A percentile compares a stretch with the other conserved stretches of the same genome.
Evolutionary conservation across 1,140 invertebrate genomes (phyloP).

Genomic region (Myzus persicae): DNA sequence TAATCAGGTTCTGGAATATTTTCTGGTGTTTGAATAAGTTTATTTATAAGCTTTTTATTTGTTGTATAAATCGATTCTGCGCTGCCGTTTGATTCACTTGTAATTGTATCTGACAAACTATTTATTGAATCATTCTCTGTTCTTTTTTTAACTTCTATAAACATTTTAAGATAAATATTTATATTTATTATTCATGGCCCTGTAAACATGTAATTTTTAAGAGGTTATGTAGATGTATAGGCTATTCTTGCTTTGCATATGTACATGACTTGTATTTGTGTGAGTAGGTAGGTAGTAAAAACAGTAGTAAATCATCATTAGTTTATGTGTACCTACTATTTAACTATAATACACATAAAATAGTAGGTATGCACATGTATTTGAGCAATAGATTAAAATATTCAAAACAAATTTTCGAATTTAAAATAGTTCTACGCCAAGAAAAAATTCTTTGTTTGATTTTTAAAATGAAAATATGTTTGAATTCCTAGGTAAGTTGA

Average conservation of each 20-base stretch:
- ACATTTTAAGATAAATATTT: neutral
- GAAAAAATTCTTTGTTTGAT: no score
- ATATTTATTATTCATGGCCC: neutral
- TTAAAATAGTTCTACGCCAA: no score
- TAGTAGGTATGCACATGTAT: neutral
- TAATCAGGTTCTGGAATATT: conserved; percentile 49
- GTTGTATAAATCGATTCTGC: neutral
- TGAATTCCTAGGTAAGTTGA: no score
- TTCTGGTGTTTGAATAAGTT: conserved; percentile 42
- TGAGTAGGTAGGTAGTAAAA: no score
- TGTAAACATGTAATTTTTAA: no score
- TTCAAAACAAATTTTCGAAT: neutral
- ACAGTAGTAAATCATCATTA: neutral
- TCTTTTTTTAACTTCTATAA: conserved; percentile 3
- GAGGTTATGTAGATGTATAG: no score
- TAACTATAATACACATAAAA: neutral
- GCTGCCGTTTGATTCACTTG: neutral
- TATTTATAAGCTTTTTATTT: neutral
- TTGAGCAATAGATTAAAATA: neutral
- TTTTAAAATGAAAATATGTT: no score
- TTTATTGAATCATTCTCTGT: neutral
- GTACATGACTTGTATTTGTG: no score
- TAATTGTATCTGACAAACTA: neutral
- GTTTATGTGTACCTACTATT: neutral
- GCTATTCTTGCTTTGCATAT: no score